Evolutionary conservation across 2,113 vertebrate species (phyloP), one percentile per base, ranked within the genome.

Genomic region (Ameiurus melas): DNA sequence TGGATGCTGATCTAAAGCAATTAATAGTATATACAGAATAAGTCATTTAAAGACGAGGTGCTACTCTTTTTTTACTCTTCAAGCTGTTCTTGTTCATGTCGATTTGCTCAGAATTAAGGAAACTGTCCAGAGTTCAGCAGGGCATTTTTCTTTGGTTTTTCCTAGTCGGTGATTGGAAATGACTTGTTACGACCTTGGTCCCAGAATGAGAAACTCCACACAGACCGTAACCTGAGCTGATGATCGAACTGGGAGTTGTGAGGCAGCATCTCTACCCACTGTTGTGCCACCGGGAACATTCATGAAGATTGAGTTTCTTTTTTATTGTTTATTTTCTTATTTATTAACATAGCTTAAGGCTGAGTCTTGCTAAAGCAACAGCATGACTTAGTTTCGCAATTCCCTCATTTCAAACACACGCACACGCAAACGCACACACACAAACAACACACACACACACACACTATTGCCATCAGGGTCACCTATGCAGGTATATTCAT

Each of bases 391-490:
- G 85, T 85, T 90, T 85, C 16, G 2, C 39, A 66, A 16, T 66
- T 83, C 47, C 83, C 25, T 43, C 66, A 86, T 51, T 51, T 51
- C 39, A 78, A 25, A 60, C 16, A 25, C 43, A 55, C 47, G 55
- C 85, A 81, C 47, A 73, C 47, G 81, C 33, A 70, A 9, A 25
- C 43, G 39, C 33, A 66, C 85, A 81, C 64, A 64, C 88, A 80
- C 70, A 87, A 33, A 86, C 86, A 60, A 51, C 78, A 86, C 75
- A 83, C 43, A 53, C 64, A 85, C 88, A 85, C 73, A 57, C 58
- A 39, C 78, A 88, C 75, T 90, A 91, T 88, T 90, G 91, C 91
- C 88, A 86, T 90, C 85, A 87, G 89, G 82, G 78, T 77, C 80
- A 91, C 86, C 88, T 88, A 71, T 60, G 84, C 75, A 90, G 86